These are phyloP conservation scores for Aplodontia rufa DNA, from an alignment of 2,113 vertebrate species.

Conservation along the genomic window DNA sequence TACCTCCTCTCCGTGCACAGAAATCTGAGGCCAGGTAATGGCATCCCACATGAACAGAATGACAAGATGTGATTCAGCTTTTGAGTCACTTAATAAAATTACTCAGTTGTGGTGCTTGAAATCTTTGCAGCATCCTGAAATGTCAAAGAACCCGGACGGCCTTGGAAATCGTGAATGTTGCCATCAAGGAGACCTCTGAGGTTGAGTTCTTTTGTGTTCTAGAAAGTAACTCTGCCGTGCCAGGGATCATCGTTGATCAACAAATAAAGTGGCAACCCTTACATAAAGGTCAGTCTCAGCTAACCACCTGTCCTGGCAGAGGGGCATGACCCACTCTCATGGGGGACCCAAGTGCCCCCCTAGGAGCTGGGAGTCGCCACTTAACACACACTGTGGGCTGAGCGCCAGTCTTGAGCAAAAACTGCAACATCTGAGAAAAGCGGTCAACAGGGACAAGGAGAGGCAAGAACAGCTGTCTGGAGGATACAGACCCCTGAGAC, in stretches of 20 bases:
- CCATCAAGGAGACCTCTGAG: slow-evolving; percentile 59
- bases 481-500: neutral
- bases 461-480: too few species aligned
- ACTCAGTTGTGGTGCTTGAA: neutral
- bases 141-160: slow-evolving; percentile 36
- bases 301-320: neutral
- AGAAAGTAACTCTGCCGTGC: slow-evolving; percentile 57
- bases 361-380: neutral
- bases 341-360: neutral
- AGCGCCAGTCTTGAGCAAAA: neutral
- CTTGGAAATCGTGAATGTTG: slow-evolving; percentile 45
- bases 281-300: neutral
- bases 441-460: too few species aligned
- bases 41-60: neutral
- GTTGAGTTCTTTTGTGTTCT: slow-evolving; percentile 62
- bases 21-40: neutral
- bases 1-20: neutral
- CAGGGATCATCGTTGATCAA: slow-evolving; percentile 54
- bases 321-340: neutral
- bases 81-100: slow-evolving; percentile 38
- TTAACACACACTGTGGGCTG: neutral
- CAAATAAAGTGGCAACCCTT: slow-evolving; percentile 65
- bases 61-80: neutral
- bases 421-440: too few species aligned
- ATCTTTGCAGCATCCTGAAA: neutral